Percentiles rank a stretch among this genome's conserved stretches.
phyloP scores from a whole-genome alignment of 2,888 invertebrate genomes.

The Agonopterix subpropinquella region DNA sequence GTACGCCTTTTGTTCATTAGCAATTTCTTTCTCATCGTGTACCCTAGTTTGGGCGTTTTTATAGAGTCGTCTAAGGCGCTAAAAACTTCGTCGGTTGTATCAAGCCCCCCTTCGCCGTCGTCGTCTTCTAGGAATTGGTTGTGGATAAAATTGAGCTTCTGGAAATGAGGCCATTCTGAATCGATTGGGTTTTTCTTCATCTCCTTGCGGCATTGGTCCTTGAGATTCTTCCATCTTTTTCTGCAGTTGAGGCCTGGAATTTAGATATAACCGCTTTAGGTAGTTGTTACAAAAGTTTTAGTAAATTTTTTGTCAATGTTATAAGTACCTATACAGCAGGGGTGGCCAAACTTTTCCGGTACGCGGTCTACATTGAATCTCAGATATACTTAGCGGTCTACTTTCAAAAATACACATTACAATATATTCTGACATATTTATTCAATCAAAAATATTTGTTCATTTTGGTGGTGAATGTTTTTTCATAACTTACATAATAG shows the following conservation, averaged over 20 bases:
- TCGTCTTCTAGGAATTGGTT: conserved; percentile 64
- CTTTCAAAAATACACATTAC: too few species aligned
- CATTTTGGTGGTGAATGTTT: too few species aligned
- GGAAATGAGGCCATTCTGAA: conserved; percentile 66
- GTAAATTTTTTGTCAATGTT: too few species aligned
- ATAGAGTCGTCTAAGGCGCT: conserved; percentile 57
- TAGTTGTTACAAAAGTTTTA: too few species aligned
- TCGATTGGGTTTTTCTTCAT: conserved; percentile 58
- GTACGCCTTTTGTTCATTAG: conserved; percentile 61
- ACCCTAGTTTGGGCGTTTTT: conserved; percentile 60
- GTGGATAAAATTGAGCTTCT: conserved; percentile 59
- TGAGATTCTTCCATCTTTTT: conserved; percentile 69
- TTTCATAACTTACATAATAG: too few species aligned
- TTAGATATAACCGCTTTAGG: neutral
- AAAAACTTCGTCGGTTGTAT: conserved; percentile 54
- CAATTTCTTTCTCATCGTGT: conserved; percentile 63
- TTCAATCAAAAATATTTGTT: too few species aligned
- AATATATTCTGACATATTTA: too few species aligned
- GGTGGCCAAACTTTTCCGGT: too few species aligned
- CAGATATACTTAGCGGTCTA: too few species aligned
- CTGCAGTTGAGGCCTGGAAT: conserved; percentile 63
- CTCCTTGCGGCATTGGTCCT: conserved; percentile 68
- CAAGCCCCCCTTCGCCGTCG: conserved; percentile 55
- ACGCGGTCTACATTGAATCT: too few species aligned
- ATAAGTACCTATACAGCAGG: too few species aligned